Evolutionary conservation across 2,888 invertebrate genomes (phyloP), one percentile per base, ranked within the genome.

Genomic region (Andrena chrysosceles): DNA sequence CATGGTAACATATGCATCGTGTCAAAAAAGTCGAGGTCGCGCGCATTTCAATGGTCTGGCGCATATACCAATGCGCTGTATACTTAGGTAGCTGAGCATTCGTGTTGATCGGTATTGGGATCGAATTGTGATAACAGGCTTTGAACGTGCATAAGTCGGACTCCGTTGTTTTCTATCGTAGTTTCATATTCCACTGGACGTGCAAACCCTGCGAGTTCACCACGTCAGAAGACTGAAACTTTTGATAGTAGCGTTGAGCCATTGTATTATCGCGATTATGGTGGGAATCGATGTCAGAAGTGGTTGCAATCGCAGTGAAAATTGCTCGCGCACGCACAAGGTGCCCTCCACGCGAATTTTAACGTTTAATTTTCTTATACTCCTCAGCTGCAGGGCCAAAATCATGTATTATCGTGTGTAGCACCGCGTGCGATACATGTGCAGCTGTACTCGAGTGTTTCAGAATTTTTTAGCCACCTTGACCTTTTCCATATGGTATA

Each of bases 321-420:
- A n/a, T 29, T 29, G 3, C 8, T 5, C 13, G 7, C 42, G 26
- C 7, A 10, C 20, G 31, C 20, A 16, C 23, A 59, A n/a, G 23
- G 63, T 64, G 35, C 26, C 16, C 42, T 54, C 13, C 48, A 73
- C n/a, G 13, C 7, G 8, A 20, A 48, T 42, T 33, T 1, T 13
- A 48, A 56, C 29, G 8, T 77, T 23, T 68, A 54, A 80, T 81
- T 80, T 81, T 80, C 81, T 81, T 81, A 80, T 81, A 16, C 5
- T 20, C 33, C 42, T 16, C 42, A 16, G 42, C 16, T 16, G 42
- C 42, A 5, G 16, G 13, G 42, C 42, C 16, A 16, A 42, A 42
- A 42, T 42, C 42, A 16, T 42, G 5, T 42, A 13, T 42, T 42
- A 42, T 16, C 5, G 13, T 42, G 1, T 5, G 16, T 16, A 42